These are phyloP conservation scores for Pterostichus madidus DNA, from an alignment of 2,888 invertebrate genomes.

Conservation along the genomic window DNA sequence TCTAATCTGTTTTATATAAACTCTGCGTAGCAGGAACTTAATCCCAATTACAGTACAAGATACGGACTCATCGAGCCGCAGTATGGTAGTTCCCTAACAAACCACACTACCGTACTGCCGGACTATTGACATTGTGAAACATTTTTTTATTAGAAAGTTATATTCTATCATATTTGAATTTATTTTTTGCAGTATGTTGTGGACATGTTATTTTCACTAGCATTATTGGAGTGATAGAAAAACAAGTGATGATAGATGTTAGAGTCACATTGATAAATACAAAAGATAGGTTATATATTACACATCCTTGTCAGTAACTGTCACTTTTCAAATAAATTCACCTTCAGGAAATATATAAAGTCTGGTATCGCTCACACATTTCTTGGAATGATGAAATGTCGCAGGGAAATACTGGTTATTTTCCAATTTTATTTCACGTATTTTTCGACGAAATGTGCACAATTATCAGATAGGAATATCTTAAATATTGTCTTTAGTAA, in stretches of 20 bases:
- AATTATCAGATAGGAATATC: too few species aligned
- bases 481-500: too few species aligned
- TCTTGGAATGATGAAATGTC: too few species aligned
- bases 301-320: conserved; percentile 32
- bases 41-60: too few species aligned
- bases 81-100: too few species aligned
- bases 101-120: too few species aligned
- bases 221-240: conserved; percentile 31
- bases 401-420: too few species aligned
- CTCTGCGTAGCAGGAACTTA: too few species aligned
- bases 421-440: too few species aligned
- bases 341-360: conserved; percentile 7
- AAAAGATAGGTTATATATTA: conserved; percentile 41
- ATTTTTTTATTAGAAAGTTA: conserved; percentile 1
- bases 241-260: conserved; percentile 50
- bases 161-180: conserved; percentile 29
- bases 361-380: neutral
- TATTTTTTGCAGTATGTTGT: conserved; percentile 14
- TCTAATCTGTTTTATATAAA: too few species aligned
- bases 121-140: neutral
- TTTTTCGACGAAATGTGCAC: too few species aligned
- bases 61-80: too few species aligned
- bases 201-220: conserved; percentile 35
- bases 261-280: conserved; percentile 39
- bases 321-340: conserved; percentile 46